Evolutionary conservation across 2,113 vertebrate genomes (phyloP), one percentile per base, ranked within the genome.

Genomic region (Nannospalax galili): DNA sequence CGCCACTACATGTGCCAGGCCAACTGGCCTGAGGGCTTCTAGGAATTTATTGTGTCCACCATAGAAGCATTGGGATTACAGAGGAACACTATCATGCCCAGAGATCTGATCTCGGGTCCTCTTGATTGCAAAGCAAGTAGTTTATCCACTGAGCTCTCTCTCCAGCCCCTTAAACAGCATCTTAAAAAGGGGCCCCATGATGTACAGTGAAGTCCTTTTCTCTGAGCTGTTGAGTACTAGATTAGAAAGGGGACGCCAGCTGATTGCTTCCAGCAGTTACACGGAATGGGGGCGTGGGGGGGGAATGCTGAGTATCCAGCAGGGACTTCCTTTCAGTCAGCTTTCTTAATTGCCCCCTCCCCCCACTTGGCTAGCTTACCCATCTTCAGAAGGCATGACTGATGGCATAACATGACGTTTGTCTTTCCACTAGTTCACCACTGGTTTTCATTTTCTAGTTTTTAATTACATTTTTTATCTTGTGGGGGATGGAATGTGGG

Each of bases 241-340:
- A 9, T n/a, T 2, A 9, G 1, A 4, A 12, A 77, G 32, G 40
- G 40, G 48, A 16, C 60, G 52, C 52, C 6, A 1, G 37, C 2
- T 30, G 48, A 37, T 35, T 80, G 30, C 8, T 7, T 40, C 60
- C 17, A 9, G 5, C 17, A 32, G 52, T 14, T 48, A 15, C n/a
- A 24, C 28, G 52, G 74, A 24, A 30, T n/a, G 69, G 30, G 1
- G 9, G 30, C n/a, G 64, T n/a, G n/a, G n/a, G n/a, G n/a, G n/a
- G n/a, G n/a, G n/a, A n/a, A n/a, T n/a, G n/a, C 82, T 2, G 11
- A n/a, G 5, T 0, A 6, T 19, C 7, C 72, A 19, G 7, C 28
- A 12, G 52, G 14, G 37, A 2, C 14, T 22, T 5, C 88, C 40
- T 84, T 60, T 48, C 67, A 20, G 42, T 10, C 56, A 0, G 4